Base-by-base conservation (phyloP, 2,113 vertebrate genomes). In the Nansenia antarctica region DNA sequence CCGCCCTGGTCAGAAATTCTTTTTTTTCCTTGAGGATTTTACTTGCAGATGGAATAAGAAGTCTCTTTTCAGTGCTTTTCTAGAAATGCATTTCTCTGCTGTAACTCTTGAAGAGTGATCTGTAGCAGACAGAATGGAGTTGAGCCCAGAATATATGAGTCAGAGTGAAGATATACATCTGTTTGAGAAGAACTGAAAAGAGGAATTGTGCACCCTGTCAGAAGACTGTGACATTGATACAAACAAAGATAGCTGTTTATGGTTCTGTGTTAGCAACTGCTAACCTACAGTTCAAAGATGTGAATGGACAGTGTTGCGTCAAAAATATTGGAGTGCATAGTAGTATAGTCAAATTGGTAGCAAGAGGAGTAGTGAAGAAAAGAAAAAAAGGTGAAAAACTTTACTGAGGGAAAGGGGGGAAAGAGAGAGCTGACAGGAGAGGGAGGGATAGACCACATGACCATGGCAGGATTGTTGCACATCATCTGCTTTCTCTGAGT, bases 401-500 rank as follows among this genome's bases (percentile, higher is more conserved):
- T n/a, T n/a, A n/a, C n/a, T n/a, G n/a, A n/a, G 2, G 26, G 4
- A 61, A 62, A 42, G 31, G 35, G 35, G 22, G 14, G 39, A 62
- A 61, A 52, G 30, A 74, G 73, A 62, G 65, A 69, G 45, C 9
- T 3, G 1, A 8, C 11, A 20, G 29, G 6, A 24, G 26, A 65
- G 69, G 5, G 5, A 59, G 62, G 39, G 32, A 47, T 35, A 61
- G 27, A 57, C 24, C 57, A 67, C 5, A 32, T 76, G 80, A 77
- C 32, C 69, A 57, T 60, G 34, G 60, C 14, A 54, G 49, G 64
- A 7, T 8, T 34, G 35, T 67, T 26, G 62, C 22, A 54, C 53
- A 54, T 73, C 58, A 67, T 61, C 62, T 9, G 32, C 12, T 45
- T 47, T 74, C 22, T 22, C 24, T 79, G 75, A 81, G 57, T 76